These are phyloP conservation scores for Poeciliopsis occidentalis DNA, from an alignment of 2,113 vertebrate genomes.

Conservation along the genomic window DNA sequence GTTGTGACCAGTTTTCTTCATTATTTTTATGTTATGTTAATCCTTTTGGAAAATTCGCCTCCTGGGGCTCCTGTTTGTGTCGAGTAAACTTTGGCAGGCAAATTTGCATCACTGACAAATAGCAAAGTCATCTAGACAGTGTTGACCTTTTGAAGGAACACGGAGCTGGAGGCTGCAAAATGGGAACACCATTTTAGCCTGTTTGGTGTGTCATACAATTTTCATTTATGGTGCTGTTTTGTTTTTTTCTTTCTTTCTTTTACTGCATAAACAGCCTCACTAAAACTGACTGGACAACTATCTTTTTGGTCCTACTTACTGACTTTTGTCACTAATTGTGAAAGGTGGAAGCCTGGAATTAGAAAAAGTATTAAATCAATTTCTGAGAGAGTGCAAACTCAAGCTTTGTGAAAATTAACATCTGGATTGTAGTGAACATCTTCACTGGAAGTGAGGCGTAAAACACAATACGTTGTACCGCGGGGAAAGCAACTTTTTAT, in stretches of 20 bases:
- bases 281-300: conserved; percentile 1
- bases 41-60: conserved; percentile 18
- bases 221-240: neutral
- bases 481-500: neutral
- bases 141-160: conserved; percentile 37
- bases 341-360: neutral
- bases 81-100: conserved; percentile 32
- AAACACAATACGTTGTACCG: neutral
- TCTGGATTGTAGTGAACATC: neutral
- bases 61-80: conserved; percentile 12
- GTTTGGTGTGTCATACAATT: conserved; percentile 1
- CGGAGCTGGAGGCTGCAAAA: conserved; percentile 16
- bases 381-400: neutral
- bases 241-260: neutral
- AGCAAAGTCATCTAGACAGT: conserved; percentile 16
- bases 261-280: neutral
- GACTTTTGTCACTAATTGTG: neutral
- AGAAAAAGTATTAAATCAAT: neutral
- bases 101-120: conserved; percentile 19
- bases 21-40: neutral
- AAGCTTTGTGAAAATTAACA: neutral
- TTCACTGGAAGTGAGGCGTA: neutral
- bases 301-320: neutral
- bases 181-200: neutral
- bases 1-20: neutral